Evolutionary conservation across 2,888 invertebrate species (phyloP).

Genomic region (Acleris emargana): DNA sequence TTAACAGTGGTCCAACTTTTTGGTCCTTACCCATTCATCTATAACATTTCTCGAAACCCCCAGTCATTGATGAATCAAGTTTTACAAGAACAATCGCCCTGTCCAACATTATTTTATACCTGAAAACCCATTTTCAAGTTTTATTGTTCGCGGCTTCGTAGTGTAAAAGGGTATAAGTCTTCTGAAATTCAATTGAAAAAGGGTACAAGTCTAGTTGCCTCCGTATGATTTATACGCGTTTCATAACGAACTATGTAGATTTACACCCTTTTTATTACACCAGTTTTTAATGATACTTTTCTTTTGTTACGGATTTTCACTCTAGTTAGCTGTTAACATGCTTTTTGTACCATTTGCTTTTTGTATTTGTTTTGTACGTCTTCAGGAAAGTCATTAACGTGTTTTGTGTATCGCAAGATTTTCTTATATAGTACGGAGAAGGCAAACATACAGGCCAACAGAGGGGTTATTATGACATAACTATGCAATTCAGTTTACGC

Average conservation of each 20-base stretch:
- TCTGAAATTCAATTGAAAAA: too few species aligned
- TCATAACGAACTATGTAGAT: too few species aligned
- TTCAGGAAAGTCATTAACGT: neutral
- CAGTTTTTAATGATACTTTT: neutral
- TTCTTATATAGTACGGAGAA: too few species aligned
- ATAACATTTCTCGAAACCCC: neutral
- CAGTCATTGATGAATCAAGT: conserved; percentile 2
- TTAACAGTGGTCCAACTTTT: too few species aligned
- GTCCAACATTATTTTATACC: conserved; percentile 2
- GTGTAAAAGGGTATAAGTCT: too few species aligned
- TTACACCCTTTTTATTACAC: too few species aligned
- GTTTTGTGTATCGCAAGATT: neutral
- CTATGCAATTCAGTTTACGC: too few species aligned
- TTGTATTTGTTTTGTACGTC: neutral
- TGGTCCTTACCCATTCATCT: too few species aligned
- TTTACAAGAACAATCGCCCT: conserved; percentile 9
- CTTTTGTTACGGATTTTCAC: conserved; percentile 7
- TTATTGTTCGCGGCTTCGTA: conserved; percentile 21
- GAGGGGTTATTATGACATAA: too few species aligned
- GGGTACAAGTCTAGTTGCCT: too few species aligned
- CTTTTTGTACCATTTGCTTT: neutral
- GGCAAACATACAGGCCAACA: too few species aligned
- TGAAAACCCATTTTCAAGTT: conserved; percentile 16
- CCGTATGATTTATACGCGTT: too few species aligned
- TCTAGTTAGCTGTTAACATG: conserved; percentile 10